Evolutionary conservation across 2,113 vertebrate species (phyloP).

Genomic region (Sorex araneus): DNA sequence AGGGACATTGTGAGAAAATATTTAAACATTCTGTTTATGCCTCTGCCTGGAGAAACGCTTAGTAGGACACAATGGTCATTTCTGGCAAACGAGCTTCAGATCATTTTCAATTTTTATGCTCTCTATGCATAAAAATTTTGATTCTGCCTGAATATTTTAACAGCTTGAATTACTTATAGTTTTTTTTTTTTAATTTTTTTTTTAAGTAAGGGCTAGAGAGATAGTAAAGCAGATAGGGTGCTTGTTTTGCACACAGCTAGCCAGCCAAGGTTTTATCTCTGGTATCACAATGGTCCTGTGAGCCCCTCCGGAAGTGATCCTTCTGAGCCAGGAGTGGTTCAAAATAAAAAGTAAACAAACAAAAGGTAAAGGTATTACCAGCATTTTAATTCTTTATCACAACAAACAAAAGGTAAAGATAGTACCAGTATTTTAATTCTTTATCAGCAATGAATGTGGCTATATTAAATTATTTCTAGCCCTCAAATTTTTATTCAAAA

Average conservation of each 20-base stretch:
- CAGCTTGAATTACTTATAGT: slow-evolving; percentile 31
- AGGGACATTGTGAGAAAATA: not conserved
- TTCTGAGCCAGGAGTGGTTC: too few species aligned
- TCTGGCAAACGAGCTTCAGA: not conserved
- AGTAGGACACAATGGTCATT: not conserved
- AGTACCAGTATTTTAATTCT: slow-evolving; percentile 16
- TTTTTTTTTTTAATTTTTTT: not conserved
- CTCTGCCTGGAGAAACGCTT: not conserved
- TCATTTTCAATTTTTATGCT: slow-evolving; percentile 4
- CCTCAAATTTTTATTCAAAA: slow-evolving; percentile 58
- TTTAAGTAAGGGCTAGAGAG: too few species aligned
- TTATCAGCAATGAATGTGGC: slow-evolving; percentile 46
- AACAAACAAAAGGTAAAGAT: not conserved
- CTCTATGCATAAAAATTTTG: not conserved
- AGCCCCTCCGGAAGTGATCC: too few species aligned
- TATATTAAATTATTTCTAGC: not conserved
- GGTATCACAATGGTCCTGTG: too few species aligned
- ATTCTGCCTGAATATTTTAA: slow-evolving; percentile 14
- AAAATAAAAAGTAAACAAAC: too few species aligned
- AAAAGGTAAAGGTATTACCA: not conserved
- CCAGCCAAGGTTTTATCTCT: too few species aligned
- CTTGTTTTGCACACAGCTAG: too few species aligned
- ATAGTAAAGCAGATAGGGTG: too few species aligned
- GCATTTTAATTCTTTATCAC: slow-evolving; percentile 56
- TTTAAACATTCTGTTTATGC: not conserved